These are phyloP conservation scores for Pimephales promelas DNA, from an alignment of 2,113 vertebrate genomes.

Conservation along the genomic window DNA sequence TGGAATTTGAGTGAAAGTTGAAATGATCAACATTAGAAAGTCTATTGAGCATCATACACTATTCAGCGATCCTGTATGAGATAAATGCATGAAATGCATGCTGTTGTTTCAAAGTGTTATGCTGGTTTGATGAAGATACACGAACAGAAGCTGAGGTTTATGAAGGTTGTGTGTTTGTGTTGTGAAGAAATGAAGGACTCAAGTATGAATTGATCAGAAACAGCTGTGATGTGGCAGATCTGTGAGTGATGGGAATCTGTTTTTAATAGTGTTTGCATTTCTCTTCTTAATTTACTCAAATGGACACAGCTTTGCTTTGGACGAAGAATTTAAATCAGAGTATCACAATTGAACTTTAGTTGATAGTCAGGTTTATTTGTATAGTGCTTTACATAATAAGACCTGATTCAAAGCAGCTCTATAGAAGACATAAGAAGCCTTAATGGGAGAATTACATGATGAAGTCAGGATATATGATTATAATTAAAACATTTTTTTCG, in stretches of 20 bases:
- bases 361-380: conserved; percentile 14
- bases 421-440: background rate
- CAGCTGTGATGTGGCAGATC: background rate
- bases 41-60: background rate
- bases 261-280: conserved; percentile 2
- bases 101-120: background rate
- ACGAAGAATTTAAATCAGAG: background rate
- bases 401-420: background rate
- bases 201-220: background rate
- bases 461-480: background rate
- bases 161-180: background rate
- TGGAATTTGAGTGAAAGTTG: background rate
- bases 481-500: too few relatives aligned
- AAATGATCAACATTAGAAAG: background rate
- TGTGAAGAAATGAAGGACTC: background rate
- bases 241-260: background rate
- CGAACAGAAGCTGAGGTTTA: background rate
- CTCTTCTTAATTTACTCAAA: background rate
- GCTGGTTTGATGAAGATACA: too few relatives aligned
- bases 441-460: background rate
- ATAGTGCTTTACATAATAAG: background rate
- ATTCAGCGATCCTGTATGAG: background rate
- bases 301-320: background rate
- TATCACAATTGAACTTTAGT: too few relatives aligned
- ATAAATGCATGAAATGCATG: background rate